Conservation (phyloP, 2,888 invertebrate species). For the Nudaria mundana region DNA sequence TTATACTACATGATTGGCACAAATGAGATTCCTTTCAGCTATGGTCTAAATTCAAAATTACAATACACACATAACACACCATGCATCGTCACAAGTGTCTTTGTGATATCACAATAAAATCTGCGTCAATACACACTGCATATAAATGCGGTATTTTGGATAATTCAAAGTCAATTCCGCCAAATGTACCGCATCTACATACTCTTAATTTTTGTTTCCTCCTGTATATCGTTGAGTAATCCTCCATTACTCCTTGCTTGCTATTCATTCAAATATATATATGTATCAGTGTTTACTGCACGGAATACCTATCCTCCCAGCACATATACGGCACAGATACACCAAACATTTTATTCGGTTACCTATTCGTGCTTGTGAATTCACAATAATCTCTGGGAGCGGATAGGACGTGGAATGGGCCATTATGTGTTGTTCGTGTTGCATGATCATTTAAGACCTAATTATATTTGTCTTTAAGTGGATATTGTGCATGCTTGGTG, state of each 20-base stretch:
- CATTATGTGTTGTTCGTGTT: conserved; percentile 78
- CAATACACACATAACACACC: conserved; percentile 43
- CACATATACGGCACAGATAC: conserved; percentile 73
- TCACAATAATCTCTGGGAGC: conserved; percentile 66
- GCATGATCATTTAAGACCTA: conserved; percentile 72
- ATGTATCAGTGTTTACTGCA: conserved; percentile 72
- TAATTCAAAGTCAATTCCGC: conserved; percentile 63
- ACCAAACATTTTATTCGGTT: conserved; percentile 63
- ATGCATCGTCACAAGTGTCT: conserved; percentile 21
- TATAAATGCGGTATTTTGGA: conserved; percentile 66
- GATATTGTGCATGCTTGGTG: conserved; percentile 75
- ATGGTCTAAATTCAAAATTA: conserved; percentile 44
- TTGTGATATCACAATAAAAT: conserved; percentile 44
- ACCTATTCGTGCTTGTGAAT: conserved; percentile 76
- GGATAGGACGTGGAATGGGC: conserved; percentile 72
- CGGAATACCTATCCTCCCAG: conserved; percentile 73
- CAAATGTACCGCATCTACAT: conserved; percentile 58
- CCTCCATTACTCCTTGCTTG: conserved; percentile 72
- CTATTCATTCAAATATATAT: conserved; percentile 63
- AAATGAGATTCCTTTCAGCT: too few relatives aligned
- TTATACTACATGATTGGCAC: conserved; percentile 30
- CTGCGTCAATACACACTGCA: conserved; percentile 64
- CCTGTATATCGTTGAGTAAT: conserved; percentile 58
- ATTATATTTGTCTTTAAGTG: conserved; percentile 64
- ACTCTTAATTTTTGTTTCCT: conserved; percentile 43